phyloP scores from a whole-genome alignment of 2,888 invertebrate genomes.

The Watsonalla cultraria region DNA sequence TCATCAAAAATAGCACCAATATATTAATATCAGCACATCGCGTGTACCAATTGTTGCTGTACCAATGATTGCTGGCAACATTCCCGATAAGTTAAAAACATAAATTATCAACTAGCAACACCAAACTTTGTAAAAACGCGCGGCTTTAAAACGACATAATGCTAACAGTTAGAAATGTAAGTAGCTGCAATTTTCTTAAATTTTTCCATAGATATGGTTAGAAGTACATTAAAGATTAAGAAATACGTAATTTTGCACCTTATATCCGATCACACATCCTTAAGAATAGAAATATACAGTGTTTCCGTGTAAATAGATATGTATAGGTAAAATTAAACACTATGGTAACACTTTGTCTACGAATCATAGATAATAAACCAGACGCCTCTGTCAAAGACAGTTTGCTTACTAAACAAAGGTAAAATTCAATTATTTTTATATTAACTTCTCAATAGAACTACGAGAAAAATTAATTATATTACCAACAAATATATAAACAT shows the following conservation, averaged over 20 bases:
- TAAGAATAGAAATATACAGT: constrained; percentile 63
- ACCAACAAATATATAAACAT: constrained; percentile 54
- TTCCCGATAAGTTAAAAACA: constrained; percentile 22
- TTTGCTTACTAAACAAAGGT: background rate
- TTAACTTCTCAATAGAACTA: constrained; percentile 17
- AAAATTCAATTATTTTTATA: background rate
- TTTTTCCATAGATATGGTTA: constrained; percentile 44
- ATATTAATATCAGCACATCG: constrained; percentile 64
- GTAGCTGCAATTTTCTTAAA: background rate
- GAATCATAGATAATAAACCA: constrained; percentile 33
- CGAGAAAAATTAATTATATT: constrained; percentile 26
- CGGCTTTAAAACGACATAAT: constrained; percentile 19
- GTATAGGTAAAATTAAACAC: constrained; percentile 62
- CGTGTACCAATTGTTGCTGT: constrained; percentile 37
- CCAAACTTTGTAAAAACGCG: constrained; percentile 40
- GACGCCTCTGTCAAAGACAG: background rate
- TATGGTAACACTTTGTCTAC: constrained; percentile 72
- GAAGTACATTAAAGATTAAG: constrained; percentile 44
- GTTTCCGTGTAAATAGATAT: constrained; percentile 66
- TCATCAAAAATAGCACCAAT: constrained; percentile 71
- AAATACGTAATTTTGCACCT: constrained; percentile 45
- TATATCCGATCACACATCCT: constrained; percentile 54
- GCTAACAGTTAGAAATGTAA: constrained; percentile 10
- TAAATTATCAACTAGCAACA: constrained; percentile 55
- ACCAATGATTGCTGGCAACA: constrained; percentile 45